Percentiles rank a stretch among this genome's conserved stretches.
Evolutionary conservation across 2,888 invertebrate species (phyloP).

Genomic region (Epistrophella euchroma): DNA sequence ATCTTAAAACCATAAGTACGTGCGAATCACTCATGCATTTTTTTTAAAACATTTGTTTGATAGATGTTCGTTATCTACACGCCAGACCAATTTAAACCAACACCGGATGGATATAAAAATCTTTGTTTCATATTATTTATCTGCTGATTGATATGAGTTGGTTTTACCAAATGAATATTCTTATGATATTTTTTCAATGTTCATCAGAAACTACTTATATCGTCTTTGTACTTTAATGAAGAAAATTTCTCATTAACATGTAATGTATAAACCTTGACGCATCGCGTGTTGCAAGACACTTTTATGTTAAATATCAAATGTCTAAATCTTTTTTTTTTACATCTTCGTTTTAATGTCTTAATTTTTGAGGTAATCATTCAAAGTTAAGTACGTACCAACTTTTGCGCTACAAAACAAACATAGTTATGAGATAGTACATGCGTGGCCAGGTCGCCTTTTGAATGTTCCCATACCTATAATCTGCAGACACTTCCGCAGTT

Average conservation of each 20-base stretch:
- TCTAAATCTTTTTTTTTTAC: conserved; percentile 11
- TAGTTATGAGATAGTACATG: not conserved
- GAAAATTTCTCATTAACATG: conserved; percentile 3
- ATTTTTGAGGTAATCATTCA: conserved; percentile 30
- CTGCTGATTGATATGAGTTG: not conserved
- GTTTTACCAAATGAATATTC: not conserved
- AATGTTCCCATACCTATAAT: too few species aligned
- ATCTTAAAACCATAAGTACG: not conserved
- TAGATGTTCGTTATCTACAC: not conserved
- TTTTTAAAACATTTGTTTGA: not conserved
- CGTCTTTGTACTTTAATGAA: not conserved
- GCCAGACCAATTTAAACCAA: not conserved
- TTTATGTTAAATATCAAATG: conserved; percentile 10
- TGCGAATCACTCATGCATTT: conserved; percentile 2
- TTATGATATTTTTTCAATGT: not conserved
- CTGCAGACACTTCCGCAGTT: conserved; percentile 31
- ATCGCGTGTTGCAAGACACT: conserved; percentile 36
- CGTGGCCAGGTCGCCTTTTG: not conserved
- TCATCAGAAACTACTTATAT: not conserved
- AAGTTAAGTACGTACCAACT: conserved; percentile 34
- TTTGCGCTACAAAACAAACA: conserved; percentile 15
- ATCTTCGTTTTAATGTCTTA: conserved; percentile 35
- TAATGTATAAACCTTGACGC: conserved; percentile 31
- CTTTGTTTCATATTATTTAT: not conserved
- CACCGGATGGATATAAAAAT: not conserved